Evolutionary conservation across 2,797 vertebrate species (phyloP).

Genomic region (Phoeniculus purpureus): DNA sequence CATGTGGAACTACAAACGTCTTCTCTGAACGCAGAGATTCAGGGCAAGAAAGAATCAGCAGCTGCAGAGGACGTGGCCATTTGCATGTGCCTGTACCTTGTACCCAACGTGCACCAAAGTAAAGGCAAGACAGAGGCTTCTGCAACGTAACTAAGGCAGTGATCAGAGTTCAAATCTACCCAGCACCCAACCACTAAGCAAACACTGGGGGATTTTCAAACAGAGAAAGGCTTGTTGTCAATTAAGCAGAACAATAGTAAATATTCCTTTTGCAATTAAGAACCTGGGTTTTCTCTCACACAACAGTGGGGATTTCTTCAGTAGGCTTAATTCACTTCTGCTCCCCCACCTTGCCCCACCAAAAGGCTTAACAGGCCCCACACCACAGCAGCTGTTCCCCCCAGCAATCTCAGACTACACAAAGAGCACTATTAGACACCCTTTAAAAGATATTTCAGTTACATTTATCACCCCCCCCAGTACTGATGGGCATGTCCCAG

Average conservation of each 20-base stretch:
- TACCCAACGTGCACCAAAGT: background rate
- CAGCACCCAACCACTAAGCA: background rate
- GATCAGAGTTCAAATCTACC: background rate
- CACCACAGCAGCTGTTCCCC: background rate
- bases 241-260: slow-evolving; percentile 50
- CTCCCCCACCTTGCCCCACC: background rate
- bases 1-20: background rate
- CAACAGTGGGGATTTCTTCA: slow-evolving; percentile 30
- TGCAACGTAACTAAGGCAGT: background rate
- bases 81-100: background rate
- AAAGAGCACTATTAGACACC: background rate
- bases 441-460: background rate
- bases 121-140: background rate
- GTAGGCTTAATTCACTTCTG: slow-evolving; percentile 21
- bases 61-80: background rate
- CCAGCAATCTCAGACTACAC: background rate
- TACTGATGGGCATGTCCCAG: background rate
- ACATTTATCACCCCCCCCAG: background rate
- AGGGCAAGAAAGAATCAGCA: background rate
- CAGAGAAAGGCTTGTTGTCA: slow-evolving; percentile 40
- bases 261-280: slow-evolving; percentile 39
- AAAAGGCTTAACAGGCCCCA: background rate
- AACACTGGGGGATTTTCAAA: background rate
- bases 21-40: background rate
- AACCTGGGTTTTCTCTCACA: slow-evolving; percentile 29